These are phyloP conservation scores for Gallinago stenura DNA, from an alignment of 2,797 vertebrate species.

Conservation along the genomic window DNA sequence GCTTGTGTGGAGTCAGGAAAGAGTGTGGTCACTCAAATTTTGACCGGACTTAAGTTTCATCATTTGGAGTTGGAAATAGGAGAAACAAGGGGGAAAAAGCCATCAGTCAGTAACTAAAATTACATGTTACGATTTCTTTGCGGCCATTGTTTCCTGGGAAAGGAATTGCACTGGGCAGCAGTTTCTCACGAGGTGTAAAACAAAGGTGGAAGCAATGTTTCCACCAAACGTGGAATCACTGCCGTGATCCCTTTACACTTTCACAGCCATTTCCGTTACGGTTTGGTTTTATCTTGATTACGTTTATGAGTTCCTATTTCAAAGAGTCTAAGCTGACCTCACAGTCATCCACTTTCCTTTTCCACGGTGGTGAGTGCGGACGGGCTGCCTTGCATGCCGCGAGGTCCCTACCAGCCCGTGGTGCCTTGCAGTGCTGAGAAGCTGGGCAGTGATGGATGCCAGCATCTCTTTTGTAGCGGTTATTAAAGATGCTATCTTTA, in stretches of 20 bases:
- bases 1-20: not conserved
- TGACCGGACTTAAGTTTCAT: not conserved
- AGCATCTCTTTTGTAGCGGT: not conserved
- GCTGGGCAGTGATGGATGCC: not conserved
- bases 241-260: not conserved
- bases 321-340: not conserved
- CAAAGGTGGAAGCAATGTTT: not conserved
- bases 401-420: not conserved
- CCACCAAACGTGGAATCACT: accelerated
- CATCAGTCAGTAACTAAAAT: not conserved
- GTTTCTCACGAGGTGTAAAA: not conserved
- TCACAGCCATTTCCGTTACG: not conserved
- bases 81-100: not conserved
- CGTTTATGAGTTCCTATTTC: not conserved
- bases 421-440: not conserved
- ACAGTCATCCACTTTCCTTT: not conserved
- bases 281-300: not conserved
- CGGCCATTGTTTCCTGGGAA: accelerated
- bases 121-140: not conserved
- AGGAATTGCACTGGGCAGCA: not conserved
- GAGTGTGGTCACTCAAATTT: not conserved
- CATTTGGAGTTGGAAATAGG: not conserved
- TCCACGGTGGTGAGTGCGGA: not conserved
- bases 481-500: conserved; percentile 70
- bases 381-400: accelerated